These are phyloP conservation scores for Phyllopteryx taeniolatus DNA, from an alignment of 2,113 vertebrate species.

Conservation along the genomic window DNA sequence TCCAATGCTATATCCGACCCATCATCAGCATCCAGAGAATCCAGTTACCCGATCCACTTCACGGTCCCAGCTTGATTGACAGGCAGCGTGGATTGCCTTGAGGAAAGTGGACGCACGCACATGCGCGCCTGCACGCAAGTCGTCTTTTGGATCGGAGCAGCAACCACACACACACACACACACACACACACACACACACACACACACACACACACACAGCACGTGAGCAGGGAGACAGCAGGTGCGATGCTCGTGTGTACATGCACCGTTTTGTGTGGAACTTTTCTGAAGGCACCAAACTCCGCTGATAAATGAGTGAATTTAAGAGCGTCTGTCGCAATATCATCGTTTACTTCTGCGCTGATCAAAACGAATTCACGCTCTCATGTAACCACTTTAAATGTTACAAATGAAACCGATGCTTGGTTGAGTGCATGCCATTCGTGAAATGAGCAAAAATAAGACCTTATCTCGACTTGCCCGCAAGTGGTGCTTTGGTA, in stretches of 20 bases:
- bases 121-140: not conserved
- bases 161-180: not conserved
- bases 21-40: not conserved
- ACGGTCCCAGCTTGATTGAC: not conserved
- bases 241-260: not conserved
- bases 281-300: not conserved
- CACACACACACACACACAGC: not conserved
- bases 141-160: not conserved
- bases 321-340: not conserved
- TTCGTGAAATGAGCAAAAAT: not conserved
- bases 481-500: not conserved
- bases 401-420: not conserved
- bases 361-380: not conserved
- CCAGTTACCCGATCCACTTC: not conserved
- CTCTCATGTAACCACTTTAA: not conserved
- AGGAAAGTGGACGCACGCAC: not conserved
- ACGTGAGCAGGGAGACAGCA: not conserved
- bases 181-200: too few relatives aligned
- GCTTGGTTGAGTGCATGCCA: not conserved
- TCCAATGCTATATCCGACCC: not conserved
- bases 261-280: not conserved
- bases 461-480: too few relatives aligned
- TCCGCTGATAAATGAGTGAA: not conserved
- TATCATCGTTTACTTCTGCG: not conserved
- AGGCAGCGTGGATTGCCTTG: not conserved